Evolutionary conservation across 2,888 invertebrate species (phyloP).

Genomic region (Oscheius myriophilus): DNA sequence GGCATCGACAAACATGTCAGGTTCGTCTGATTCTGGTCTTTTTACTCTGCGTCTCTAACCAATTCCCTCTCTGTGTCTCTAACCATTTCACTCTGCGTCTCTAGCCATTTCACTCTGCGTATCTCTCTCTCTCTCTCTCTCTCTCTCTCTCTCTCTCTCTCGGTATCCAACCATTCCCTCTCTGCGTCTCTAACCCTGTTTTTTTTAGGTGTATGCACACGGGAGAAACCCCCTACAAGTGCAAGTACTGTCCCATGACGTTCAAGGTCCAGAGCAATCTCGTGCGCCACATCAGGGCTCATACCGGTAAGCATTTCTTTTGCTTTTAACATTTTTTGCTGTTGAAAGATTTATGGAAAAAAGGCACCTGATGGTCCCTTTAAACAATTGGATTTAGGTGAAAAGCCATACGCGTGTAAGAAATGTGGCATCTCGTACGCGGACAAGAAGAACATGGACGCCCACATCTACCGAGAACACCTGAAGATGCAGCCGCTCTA

Average conservation of each 20-base stretch:
- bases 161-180: no score
- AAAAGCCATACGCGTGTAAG: slow-evolving; percentile 64
- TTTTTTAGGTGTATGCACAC: slow-evolving; percentile 59
- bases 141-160: no score
- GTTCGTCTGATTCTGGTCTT: slow-evolving; percentile 9
- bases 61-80: no score
- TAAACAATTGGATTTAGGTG: slow-evolving; percentile 43
- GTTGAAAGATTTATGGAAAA: neutral
- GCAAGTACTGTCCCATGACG: slow-evolving; percentile 48
- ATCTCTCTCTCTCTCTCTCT: no score
- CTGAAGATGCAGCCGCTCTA: slow-evolving; percentile 49
- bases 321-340: neutral
- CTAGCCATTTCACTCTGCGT: neutral
- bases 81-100: no score
- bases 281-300: slow-evolving; percentile 58
- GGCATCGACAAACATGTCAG: slow-evolving; percentile 61
- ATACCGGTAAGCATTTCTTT: slow-evolving; percentile 48
- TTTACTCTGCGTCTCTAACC: neutral
- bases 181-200: no score
- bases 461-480: slow-evolving; percentile 60
- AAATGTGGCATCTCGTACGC: slow-evolving; percentile 62
- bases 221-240: slow-evolving; percentile 59
- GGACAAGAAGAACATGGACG: slow-evolving; percentile 68
- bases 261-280: slow-evolving; percentile 66
- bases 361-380: neutral